Evolutionary conservation across 2,888 invertebrate genomes (phyloP).

Genomic region (Periphyllus acericola): DNA sequence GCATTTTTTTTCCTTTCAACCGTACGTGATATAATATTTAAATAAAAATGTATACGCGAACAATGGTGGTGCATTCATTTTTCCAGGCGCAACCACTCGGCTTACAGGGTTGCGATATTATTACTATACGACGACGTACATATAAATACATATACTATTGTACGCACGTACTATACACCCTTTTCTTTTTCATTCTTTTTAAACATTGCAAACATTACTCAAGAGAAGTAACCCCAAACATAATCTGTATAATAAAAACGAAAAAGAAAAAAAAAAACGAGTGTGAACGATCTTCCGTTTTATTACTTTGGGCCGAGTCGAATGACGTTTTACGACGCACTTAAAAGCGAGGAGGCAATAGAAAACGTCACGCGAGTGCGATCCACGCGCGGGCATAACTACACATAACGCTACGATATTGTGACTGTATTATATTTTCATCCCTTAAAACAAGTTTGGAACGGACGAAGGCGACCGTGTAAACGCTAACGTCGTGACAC

Average conservation of each 20-base stretch:
- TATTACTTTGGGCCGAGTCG: slow-evolving; percentile 47
- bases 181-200: slow-evolving; percentile 14
- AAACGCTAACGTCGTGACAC: too few relatives aligned
- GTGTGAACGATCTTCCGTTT: slow-evolving; percentile 33
- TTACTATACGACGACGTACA: too few relatives aligned
- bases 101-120: slow-evolving; percentile 1
- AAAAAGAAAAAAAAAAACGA: neutral
- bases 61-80: slow-evolving; percentile 27
- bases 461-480: too few relatives aligned
- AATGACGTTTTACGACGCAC: slow-evolving; percentile 46
- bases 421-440: too few relatives aligned
- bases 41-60: slow-evolving; percentile 12
- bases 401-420: too few relatives aligned
- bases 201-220: slow-evolving; percentile 38
- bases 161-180: neutral
- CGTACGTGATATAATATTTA: neutral
- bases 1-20: too few relatives aligned
- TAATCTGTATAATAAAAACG: slow-evolving; percentile 9
- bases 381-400: too few relatives aligned
- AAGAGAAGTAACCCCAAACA: slow-evolving; percentile 29
- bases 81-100: slow-evolving; percentile 34
- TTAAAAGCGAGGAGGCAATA: neutral
- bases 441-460: too few relatives aligned
- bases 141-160: neutral
- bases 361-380: neutral